Evolutionary conservation across 2,113 vertebrate species (phyloP), one percentile per base, ranked within the genome.

Genomic region (Rhinopomastus cyanomelas): DNA sequence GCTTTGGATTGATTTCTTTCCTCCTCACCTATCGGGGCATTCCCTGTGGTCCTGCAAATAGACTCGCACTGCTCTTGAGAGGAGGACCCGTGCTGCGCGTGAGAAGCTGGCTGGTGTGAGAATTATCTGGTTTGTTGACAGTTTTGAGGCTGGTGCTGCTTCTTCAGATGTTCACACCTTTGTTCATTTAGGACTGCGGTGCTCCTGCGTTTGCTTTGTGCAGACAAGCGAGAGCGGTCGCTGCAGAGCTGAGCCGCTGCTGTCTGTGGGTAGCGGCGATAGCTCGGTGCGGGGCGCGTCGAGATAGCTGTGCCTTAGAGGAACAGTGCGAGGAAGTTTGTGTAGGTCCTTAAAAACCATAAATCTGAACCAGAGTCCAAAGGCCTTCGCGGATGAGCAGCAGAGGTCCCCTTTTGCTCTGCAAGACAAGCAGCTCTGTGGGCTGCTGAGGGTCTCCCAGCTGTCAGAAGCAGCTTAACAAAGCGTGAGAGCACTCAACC

Each of bases 401-500:
- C 21, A 80, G 57, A 55, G 36, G 26, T 57, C 27, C 55, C 76
- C 19, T 39, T 65, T 73, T 81, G 44, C 37, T 86, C 48, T 90
- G 42, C 49, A 55, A 87, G 67, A 27, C 68, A 80, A 55, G 29
- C 46, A 79, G 36, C 37, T 80, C 72, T 85, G 60, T 9, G 2
- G 44, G 46, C 79, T 90, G 67, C 56, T 44, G 36, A 86, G 62
- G 60, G 44, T 88, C 52, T 81, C 72, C 80, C 29, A 56, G 67
- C 56, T 94, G 92, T 74, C 92, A 94, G 76, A 90, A 94, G 87
- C 81, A 87, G 78, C 66, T 89, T 85, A 78, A 73, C 61, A 92
- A 94, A 90, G n/a, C 73, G 53, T 30, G 30, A 66, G 75, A 91
- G 73, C 75, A 34, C 61, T 94, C 78, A 94, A 25, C 57, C 68